Base-by-base conservation (phyloP, 2,797 vertebrate species). In the Rhabdophis nuchalis region DNA sequence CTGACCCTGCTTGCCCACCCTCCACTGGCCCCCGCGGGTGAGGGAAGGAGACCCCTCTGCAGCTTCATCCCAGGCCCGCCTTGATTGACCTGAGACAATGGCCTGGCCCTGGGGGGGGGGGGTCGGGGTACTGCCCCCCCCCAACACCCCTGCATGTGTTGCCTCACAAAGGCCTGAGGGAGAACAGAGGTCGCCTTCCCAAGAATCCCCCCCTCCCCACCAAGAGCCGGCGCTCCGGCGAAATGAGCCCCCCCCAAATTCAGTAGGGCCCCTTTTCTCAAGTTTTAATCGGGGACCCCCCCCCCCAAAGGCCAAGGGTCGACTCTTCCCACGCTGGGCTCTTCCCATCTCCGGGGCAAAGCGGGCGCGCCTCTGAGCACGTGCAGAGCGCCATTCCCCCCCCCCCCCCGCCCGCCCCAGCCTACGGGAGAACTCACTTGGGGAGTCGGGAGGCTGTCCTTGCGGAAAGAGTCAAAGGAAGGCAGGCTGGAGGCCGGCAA, bases 401-500 rank as follows among this genome's bases (percentile, higher is more conserved):
- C 27, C 54, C 87, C 23, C n/a, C 1, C 54, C 53, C 90, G 0
- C 9, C 86, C 41, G 16, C 23, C 41, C 9, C 86, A 29, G 16
- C 23, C 41, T 14, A 1, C 8, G 3, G 58, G 25, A 29, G 36
- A 77, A 77, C 89, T 90, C 13, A 90, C 89, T 27, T 10, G 1
- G 85, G 46, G 4, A 12, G 50, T n/a, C 0, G 20, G n/a, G 56
- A n/a, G 82, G 92, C 60, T 61, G 20, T 92, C 88, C 36, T n/a
- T 98, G 92, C 98, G 97, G 97, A 99, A 99, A 57, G 99, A 99
- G 91, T 99, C 98, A 94, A 99, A 98, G 68, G 99, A 98, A 91
- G 99, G 99, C 95, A 99, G 97, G 96, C 98, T 98, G 25, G 89
- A 61, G 36, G 85, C 53, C 16, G 85, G 27, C 32, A 56, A 18